Percentiles rank a stretch among this genome's conserved stretches.
Evolutionary conservation across 2,113 vertebrate genomes (phyloP).

Genomic region (Etheostoma spectabile): DNA sequence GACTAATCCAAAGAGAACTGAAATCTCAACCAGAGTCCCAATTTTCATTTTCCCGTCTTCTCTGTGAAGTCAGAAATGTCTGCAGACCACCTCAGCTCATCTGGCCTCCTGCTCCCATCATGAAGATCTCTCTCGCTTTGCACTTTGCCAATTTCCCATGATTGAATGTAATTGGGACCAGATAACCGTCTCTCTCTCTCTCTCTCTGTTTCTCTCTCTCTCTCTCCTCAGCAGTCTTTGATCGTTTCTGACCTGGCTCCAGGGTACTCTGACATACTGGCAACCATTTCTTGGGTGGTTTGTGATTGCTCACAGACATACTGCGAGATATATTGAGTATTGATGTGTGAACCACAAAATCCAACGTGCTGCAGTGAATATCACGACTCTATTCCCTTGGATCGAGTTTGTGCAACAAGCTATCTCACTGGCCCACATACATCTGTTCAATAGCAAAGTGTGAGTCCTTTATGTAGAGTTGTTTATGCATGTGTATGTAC

Average conservation of each 20-base stretch:
- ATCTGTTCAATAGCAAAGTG: constrained; percentile 2
- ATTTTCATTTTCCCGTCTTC: constrained; percentile 40
- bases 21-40: not conserved
- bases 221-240: constrained; percentile 66
- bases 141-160: constrained; percentile 80
- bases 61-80: constrained; percentile 64
- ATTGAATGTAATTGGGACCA: constrained; percentile 82
- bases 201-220: constrained; percentile 10
- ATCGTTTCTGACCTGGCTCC: constrained; percentile 77
- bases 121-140: constrained; percentile 70
- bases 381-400: constrained; percentile 26
- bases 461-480: constrained; percentile 26
- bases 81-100: constrained; percentile 74
- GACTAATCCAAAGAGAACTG: constrained; percentile 8
- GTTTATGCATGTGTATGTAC: constrained; percentile 48
- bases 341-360: constrained; percentile 51
- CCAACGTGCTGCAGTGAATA: constrained; percentile 26
- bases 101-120: constrained; percentile 71
- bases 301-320: constrained; percentile 74
- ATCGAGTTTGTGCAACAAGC: constrained; percentile 19
- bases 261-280: constrained; percentile 72
- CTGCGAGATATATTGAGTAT: constrained; percentile 56
- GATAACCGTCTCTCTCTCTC: constrained; percentile 63
- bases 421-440: not conserved
- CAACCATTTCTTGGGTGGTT: constrained; percentile 75